These are phyloP conservation scores for Drosophila lowei DNA, from an alignment of 1,140 invertebrate genomes.

Conservation along the genomic window DNA sequence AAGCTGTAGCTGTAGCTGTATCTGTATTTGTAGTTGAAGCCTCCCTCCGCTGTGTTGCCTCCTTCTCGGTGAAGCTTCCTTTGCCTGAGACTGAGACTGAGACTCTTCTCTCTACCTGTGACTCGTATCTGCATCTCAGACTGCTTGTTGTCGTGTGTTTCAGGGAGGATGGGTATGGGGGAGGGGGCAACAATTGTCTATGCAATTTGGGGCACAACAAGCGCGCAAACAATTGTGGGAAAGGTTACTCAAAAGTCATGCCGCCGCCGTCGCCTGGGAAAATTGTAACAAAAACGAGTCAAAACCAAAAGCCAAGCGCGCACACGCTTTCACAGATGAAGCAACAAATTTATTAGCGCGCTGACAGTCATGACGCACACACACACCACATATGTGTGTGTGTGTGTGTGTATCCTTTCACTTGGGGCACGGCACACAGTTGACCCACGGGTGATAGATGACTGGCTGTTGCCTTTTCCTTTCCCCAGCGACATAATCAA, in stretches of 20 bases:
- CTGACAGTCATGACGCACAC: conserved; percentile 20
- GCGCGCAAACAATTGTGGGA: conserved; percentile 73
- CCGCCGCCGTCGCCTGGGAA: conserved; percentile 53
- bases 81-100: no score
- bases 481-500: conserved; percentile 65
- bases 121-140: conserved; percentile 22
- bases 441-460: background rate
- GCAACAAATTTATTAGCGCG: conserved; percentile 43
- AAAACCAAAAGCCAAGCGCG: conserved; percentile 14
- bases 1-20: no score
- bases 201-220: conserved; percentile 64
- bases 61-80: no score
- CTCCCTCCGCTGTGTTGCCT: no score
- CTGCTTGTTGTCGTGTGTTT: no score
- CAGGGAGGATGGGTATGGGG: background rate
- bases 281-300: conserved; percentile 39
- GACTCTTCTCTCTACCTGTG: no score
- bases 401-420: conserved; percentile 47
- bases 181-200: conserved; percentile 56
- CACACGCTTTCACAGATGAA: conserved; percentile 40
- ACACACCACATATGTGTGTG: no score
- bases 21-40: no score
- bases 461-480: conserved; percentile 25
- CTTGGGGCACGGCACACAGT: conserved; percentile 29
- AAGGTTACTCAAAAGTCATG: conserved; percentile 77